Conservation (phyloP, 2,797 vertebrate species). For the Scomberomorus guttatus region DNA sequence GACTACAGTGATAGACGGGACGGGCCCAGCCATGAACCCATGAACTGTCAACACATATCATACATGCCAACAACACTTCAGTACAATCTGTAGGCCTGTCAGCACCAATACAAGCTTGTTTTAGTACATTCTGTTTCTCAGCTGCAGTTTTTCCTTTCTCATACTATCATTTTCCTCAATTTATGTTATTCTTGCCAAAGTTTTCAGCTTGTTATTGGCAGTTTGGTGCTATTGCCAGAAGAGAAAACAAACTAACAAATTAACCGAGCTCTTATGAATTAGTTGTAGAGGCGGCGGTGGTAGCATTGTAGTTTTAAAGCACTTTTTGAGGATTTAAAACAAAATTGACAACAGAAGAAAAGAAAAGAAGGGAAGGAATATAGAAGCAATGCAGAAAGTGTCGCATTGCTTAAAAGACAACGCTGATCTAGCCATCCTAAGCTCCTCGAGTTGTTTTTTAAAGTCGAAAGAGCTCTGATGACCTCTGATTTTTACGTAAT, state of each 20-base stretch:
- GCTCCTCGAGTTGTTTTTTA: neutral
- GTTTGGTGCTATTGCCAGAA: neutral
- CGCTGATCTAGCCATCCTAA: neutral
- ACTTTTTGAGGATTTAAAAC: neutral
- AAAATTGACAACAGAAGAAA: neutral
- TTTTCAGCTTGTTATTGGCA: neutral
- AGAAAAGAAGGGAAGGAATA: neutral
- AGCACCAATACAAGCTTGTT: neutral
- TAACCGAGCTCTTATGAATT: neutral
- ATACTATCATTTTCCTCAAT: neutral
- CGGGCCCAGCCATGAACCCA: slow-evolving; percentile 40
- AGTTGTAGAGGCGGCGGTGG: neutral
- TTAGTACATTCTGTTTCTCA: slow-evolving; percentile 3
- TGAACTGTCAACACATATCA: slow-evolving; percentile 46
- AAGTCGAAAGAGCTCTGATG: neutral
- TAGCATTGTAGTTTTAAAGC: neutral
- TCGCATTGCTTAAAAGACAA: neutral
- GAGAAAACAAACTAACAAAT: neutral
- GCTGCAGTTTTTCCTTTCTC: neutral
- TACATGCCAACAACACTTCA: slow-evolving; percentile 29
- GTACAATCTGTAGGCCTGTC: slow-evolving; percentile 30
- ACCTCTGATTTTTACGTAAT: neutral
- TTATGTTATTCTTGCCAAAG: neutral
- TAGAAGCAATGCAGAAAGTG: neutral
- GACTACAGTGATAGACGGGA: slow-evolving; percentile 52